These are phyloP conservation scores for Eupsilia transversa DNA, from an alignment of 2,888 invertebrate genomes.

Conservation along the genomic window DNA sequence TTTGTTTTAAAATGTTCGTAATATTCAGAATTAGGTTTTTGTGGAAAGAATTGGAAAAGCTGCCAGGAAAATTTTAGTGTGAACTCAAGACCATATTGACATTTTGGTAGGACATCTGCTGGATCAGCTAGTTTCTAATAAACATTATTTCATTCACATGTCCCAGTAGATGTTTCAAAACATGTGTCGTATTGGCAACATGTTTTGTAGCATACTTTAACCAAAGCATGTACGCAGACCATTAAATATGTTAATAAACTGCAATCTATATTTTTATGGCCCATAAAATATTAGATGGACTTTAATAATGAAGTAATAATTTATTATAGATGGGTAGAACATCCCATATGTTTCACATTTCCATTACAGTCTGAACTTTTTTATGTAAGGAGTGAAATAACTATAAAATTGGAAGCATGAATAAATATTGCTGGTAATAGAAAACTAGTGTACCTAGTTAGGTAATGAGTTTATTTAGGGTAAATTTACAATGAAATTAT, in stretches of 20 bases:
- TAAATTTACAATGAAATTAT: neutral
- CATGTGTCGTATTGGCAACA: neutral
- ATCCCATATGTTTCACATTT: neutral
- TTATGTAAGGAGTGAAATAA: neutral
- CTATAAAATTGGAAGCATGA: neutral
- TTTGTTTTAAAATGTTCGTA: neutral
- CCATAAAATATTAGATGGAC: conserved; percentile 30
- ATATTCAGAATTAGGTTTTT: too few species aligned
- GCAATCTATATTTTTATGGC: conserved; percentile 34
- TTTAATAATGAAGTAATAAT: conserved; percentile 17
- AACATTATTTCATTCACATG: neutral
- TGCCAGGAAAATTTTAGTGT: too few species aligned
- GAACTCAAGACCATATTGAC: neutral
- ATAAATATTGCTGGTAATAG: neutral
- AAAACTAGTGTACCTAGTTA: too few species aligned
- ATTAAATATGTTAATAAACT: conserved; percentile 41
- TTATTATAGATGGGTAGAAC: neutral
- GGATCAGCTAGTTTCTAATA: neutral
- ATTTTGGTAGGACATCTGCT: neutral
- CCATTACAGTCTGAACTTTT: neutral
- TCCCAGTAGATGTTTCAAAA: conserved; percentile 9
- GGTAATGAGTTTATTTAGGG: neutral
- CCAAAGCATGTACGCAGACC: conserved; percentile 19
- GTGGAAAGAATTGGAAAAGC: neutral
- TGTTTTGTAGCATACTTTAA: conserved; percentile 2